These are phyloP conservation scores for Pristionchus maxplancki DNA, from an alignment of 2,888 invertebrate genomes.

Conservation along the genomic window DNA sequence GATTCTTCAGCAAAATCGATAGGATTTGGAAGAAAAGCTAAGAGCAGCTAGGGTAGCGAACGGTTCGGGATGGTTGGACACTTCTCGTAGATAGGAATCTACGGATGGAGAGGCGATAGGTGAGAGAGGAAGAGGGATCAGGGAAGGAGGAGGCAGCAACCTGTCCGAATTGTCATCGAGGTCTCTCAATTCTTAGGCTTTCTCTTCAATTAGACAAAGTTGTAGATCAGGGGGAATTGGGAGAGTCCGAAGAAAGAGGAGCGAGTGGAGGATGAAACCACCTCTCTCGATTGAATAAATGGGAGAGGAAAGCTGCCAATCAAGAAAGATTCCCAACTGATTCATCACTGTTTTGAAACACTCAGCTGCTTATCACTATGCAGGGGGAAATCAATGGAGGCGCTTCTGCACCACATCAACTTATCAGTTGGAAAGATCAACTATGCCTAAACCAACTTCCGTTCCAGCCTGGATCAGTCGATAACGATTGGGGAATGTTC, in stretches of 20 bases:
- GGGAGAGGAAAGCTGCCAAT: background rate
- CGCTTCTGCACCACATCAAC: no score
- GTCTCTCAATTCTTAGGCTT: background rate
- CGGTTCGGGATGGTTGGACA: background rate
- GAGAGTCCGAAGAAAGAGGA: background rate
- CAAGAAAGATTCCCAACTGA: conserved; percentile 15
- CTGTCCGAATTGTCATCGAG: background rate
- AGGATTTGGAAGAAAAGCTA: no score
- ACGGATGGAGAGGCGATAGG: background rate
- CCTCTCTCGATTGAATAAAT: background rate
- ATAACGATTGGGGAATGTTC: no score
- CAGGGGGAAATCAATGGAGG: background rate
- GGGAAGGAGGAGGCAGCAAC: background rate
- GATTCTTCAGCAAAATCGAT: background rate
- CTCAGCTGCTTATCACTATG: background rate
- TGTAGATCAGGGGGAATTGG: background rate
- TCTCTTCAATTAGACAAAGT: background rate
- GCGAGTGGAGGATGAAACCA: background rate
- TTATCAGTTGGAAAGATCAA: no score
- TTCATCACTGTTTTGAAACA: conserved; percentile 9
- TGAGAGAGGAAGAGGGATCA: background rate
- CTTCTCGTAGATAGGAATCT: conserved; percentile 7
- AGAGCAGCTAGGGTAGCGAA: background rate
- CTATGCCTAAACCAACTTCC: no score
- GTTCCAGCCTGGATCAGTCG: no score